A percentile compares a stretch with the other conserved stretches of the same genome.
Conservation (phyloP, 35 echinoderm and acorn worm genomes). For the Ptychodera flava region DNA sequence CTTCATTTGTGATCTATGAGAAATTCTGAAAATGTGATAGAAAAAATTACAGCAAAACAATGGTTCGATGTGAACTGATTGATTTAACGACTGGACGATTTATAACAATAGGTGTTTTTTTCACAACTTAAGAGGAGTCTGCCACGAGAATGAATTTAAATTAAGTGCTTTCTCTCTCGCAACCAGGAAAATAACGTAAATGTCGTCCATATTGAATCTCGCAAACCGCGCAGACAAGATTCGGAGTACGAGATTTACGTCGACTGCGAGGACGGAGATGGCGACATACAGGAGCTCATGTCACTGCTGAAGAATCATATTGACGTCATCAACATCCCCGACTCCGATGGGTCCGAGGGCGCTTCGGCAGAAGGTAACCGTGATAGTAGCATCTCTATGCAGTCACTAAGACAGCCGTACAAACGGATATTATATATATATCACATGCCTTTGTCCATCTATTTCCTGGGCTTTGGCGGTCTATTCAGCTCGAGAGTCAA, state of each 20-base stretch:
- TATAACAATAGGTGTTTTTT: no score
- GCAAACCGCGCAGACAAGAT: conserved; percentile 20
- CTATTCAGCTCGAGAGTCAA: not conserved
- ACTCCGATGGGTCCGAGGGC: conserved; percentile 18
- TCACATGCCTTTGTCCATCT: not conserved
- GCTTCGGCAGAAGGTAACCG: not conserved
- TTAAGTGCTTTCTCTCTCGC: not conserved
- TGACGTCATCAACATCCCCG: conserved; percentile 18
- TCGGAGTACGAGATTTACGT: conserved; percentile 65
- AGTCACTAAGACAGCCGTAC: not conserved
- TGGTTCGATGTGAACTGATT: no score
- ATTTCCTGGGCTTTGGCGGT: not conserved
- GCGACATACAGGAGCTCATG: conserved; percentile 45
- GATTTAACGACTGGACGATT: no score
- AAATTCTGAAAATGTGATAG: no score
- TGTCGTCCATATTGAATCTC: conserved; percentile 66
- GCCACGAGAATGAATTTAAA: no score
- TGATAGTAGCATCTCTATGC: not conserved
- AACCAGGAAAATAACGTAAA: conserved; percentile 79
- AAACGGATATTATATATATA: conserved; percentile 12
- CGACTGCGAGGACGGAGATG: conserved; percentile 65
- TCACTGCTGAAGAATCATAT: conserved; percentile 33
- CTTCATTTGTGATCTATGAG: no score
- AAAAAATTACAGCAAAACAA: no score
- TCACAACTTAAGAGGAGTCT: no score